Evolutionary conservation across 1,140 invertebrate species (phyloP), one percentile per base, ranked within the genome.

Genomic region (Stegodyphus dumicola): DNA sequence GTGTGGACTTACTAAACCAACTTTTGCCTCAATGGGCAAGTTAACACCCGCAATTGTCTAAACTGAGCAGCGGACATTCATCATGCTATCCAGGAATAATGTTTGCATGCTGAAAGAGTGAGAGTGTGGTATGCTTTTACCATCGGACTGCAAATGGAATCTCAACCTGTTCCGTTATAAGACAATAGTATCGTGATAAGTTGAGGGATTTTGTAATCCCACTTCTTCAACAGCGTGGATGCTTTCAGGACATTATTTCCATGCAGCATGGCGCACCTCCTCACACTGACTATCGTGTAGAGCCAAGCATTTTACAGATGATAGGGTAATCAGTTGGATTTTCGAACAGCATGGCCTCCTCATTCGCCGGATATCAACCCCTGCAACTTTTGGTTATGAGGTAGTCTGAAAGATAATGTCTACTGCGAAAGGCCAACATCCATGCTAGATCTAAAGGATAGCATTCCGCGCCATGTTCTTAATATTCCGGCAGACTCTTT

Each of bases 11-110:
- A 70, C 54, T 7, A n/a, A n/a, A n/a, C 54, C 54, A 7, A 56
- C 54, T 56, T 56, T 56, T 56, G 7, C 54, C 13, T 56, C 54
- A 56, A 7, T 7, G n/a, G n/a, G n/a, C n/a, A 69, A 69, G 66
- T 69, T 69, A 69, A 69, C 66, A 69, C 15, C n/a, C 66, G 18
- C 66, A 69, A 69, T 69, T 69, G 66, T 69, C 15, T 6, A 69
- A n/a, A n/a, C n/a, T n/a, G n/a, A n/a, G n/a, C n/a, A n/a, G n/a
- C n/a, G n/a, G n/a, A n/a, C n/a, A n/a, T n/a, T n/a, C n/a, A n/a
- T n/a, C n/a, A 33, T n/a, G 66, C 66, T 69, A 69, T 69, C 18
- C 66, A 69, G 66, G 7, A 69, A 69, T n/a, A 17, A 69, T 69
- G 7, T 2, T 69, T 69, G 7, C 66, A 69, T 69, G 11, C 9